phyloP scores from a whole-genome alignment of 2,888 invertebrate genomes.

The Suillia variegata region DNA sequence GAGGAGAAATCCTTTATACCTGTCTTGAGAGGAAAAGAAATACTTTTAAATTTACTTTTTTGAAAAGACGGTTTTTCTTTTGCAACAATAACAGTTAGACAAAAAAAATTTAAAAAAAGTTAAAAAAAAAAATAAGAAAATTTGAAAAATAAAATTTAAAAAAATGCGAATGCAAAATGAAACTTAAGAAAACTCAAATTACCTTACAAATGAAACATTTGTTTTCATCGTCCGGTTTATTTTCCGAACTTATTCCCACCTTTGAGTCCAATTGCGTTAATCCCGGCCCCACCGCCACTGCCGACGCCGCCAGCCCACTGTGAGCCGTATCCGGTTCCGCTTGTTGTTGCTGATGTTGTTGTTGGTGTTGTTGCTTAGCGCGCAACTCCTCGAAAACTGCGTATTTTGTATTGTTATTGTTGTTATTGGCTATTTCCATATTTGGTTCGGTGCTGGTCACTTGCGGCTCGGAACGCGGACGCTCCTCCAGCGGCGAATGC shows the following conservation, averaged over 20 bases:
- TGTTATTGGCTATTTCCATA: slow-evolving; percentile 44
- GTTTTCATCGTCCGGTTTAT: slow-evolving; percentile 65
- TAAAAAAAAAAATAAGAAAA: too few species aligned
- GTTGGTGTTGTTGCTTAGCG: slow-evolving; percentile 4
- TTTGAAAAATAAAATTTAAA: background rate
- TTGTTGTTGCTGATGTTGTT: slow-evolving; percentile 12
- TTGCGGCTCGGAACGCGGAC: slow-evolving; percentile 59
- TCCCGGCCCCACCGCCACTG: slow-evolving; percentile 40
- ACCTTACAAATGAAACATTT: slow-evolving; percentile 80
- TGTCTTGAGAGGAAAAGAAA: slow-evolving; percentile 46
- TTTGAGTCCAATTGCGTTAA: slow-evolving; percentile 59
- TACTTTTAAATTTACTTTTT: slow-evolving; percentile 16
- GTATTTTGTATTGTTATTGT: slow-evolving; percentile 54
- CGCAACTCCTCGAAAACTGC: slow-evolving; percentile 51
- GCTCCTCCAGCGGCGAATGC: slow-evolving; percentile 52
- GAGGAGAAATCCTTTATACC: slow-evolving; percentile 60
- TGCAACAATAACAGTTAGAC: too few species aligned
- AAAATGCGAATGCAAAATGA: slow-evolving; percentile 24
- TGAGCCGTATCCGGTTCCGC: slow-evolving; percentile 27
- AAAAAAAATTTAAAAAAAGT: background rate
- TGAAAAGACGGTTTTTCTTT: background rate
- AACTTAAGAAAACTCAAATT: slow-evolving; percentile 59
- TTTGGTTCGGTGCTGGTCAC: slow-evolving; percentile 57
- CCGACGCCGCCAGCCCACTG: slow-evolving; percentile 34
- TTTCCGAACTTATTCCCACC: slow-evolving; percentile 61